Percentiles rank a stretch among this genome's conserved stretches.
Evolutionary conservation across 2,888 invertebrate genomes (phyloP).

Genomic region (Scaptomyza cyrtandrae): DNA sequence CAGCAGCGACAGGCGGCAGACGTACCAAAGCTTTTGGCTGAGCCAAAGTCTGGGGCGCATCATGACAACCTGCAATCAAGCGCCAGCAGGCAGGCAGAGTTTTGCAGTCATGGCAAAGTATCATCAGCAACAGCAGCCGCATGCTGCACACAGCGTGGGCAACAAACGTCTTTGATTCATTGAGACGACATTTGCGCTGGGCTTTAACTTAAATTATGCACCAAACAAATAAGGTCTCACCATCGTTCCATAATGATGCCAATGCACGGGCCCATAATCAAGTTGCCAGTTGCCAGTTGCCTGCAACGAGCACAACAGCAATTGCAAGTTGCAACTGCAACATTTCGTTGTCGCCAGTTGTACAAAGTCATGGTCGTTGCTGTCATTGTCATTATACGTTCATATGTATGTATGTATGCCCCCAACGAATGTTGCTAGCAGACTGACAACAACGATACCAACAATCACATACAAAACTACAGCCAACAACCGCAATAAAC

Average conservation of each 20-base stretch:
- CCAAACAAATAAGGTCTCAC: slow-evolving; percentile 76
- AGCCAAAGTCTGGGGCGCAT: slow-evolving; percentile 34
- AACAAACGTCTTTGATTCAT: slow-evolving; percentile 22
- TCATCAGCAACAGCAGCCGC: slow-evolving; percentile 37
- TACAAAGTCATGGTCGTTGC: slow-evolving; percentile 71
- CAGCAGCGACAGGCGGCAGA: slow-evolving; percentile 41
- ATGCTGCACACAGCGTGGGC: slow-evolving; percentile 49
- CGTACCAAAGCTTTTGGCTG: slow-evolving; percentile 33
- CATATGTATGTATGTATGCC: background rate
- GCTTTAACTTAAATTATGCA: slow-evolving; percentile 75
- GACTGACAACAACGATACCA: slow-evolving; percentile 25
- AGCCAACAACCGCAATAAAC: slow-evolving; percentile 64
- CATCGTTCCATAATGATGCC: slow-evolving; percentile 66
- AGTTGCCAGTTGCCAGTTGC: slow-evolving; percentile 50
- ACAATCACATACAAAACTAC: slow-evolving; percentile 12
- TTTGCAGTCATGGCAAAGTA: slow-evolving; percentile 7
- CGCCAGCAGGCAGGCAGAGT: slow-evolving; percentile 51
- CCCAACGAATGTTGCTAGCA: slow-evolving; percentile 24
- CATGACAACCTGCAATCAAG: slow-evolving; percentile 80
- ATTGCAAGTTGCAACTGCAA: slow-evolving; percentile 25
- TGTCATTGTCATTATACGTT: slow-evolving; percentile 15
- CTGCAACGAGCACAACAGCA: slow-evolving; percentile 13
- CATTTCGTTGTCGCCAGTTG: slow-evolving; percentile 54
- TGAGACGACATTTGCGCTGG: slow-evolving; percentile 61
- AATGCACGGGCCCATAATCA: slow-evolving; percentile 62